Evolutionary conservation across 2,797 vertebrate genomes (phyloP).

Genomic region (Leptodactylus fallax): DNA sequence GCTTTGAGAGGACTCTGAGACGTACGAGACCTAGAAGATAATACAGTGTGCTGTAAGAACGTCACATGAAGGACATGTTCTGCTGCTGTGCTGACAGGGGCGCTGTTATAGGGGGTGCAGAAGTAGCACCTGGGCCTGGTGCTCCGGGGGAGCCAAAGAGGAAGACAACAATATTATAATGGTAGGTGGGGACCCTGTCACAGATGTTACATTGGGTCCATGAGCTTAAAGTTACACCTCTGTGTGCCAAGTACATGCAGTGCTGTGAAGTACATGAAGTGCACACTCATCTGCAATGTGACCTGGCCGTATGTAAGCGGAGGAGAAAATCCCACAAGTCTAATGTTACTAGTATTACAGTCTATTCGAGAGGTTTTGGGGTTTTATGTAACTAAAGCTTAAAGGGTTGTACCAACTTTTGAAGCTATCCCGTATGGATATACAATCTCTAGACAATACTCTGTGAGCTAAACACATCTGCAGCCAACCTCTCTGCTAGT

Average conservation of each 20-base stretch:
- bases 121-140: background rate
- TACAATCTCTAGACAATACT: too few species aligned
- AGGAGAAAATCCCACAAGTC: too few species aligned
- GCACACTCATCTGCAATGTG: too few species aligned
- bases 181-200: background rate
- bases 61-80: background rate
- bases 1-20: background rate
- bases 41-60: background rate
- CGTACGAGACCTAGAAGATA: background rate
- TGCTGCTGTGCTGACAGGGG: background rate
- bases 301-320: too few species aligned
- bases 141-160: background rate
- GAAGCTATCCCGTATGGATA: too few species aligned
- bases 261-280: too few species aligned
- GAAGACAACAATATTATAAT: background rate
- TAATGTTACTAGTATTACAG: too few species aligned
- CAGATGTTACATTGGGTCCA: background rate
- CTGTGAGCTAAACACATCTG: too few species aligned
- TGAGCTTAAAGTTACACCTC: background rate
- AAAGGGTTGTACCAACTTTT: too few species aligned
- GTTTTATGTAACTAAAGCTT: too few species aligned
- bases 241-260: background rate
- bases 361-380: too few species aligned
- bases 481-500: too few species aligned
- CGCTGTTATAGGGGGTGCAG: background rate